Conservation (phyloP, 2,797 vertebrate species). For the Chanos chanos region DNA sequence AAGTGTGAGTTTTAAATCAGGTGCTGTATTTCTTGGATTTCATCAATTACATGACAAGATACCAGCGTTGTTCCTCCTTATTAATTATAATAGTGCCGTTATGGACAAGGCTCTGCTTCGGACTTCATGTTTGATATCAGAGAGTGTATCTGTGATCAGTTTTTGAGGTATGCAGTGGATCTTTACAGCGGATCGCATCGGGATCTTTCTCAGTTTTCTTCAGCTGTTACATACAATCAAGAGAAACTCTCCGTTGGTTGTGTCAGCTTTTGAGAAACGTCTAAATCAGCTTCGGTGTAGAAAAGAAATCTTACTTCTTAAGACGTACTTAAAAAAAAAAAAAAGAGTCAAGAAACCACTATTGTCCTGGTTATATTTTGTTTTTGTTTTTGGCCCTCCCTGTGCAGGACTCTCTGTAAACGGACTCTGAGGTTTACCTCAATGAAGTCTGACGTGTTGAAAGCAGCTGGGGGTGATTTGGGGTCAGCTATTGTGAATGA, state of each 20-base stretch:
- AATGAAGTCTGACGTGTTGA: constrained; percentile 39
- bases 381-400: background rate
- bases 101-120: too few relatives aligned
- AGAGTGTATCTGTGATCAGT: too few relatives aligned
- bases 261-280: constrained; percentile 19
- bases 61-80: too few relatives aligned
- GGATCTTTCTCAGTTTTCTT: too few relatives aligned
- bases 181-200: too few relatives aligned
- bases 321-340: constrained; percentile 13
- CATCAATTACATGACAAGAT: too few relatives aligned
- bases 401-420: background rate
- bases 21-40: background rate
- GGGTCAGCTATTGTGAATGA: constrained; percentile 48
- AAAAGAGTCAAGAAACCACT: constrained; percentile 7
- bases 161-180: too few relatives aligned
- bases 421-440: constrained; percentile 21
- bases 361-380: constrained; percentile 13
- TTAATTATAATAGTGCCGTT: too few relatives aligned
- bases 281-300: constrained; percentile 24
- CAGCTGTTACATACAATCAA: too few relatives aligned
- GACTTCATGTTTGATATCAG: background rate
- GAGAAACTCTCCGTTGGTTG: too few relatives aligned
- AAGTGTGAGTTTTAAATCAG: background rate
- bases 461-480: constrained; percentile 43
- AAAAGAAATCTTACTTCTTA: constrained; percentile 22